Evolutionary conservation across 1,140 invertebrate genomes (phyloP), one percentile per base, ranked within the genome.

Genomic region (Eubasilissa regina): DNA sequence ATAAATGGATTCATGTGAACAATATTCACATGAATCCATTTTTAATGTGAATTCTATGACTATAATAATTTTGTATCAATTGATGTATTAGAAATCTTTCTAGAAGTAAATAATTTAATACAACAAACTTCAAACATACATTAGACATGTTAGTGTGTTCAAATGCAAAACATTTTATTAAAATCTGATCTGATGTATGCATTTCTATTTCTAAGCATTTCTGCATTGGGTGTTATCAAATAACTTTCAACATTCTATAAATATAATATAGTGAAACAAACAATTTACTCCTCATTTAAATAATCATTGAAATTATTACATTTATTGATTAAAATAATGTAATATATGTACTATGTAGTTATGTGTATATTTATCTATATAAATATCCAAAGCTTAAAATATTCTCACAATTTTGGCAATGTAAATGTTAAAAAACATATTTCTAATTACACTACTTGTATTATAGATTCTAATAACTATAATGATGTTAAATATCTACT

Each of bases 401-500:
- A 64, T 25, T 43, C 19, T 64, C 35, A n/a, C 60, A 25, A 64
- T 13, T 43, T 43, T 35, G 19, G 19, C 60, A 64, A 64, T 35
- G 25, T 64, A 64, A 35, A 25, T 43, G 13, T 64, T 25, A 64
- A 35, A 64, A 64, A 8, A 64, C 12, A 64, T 43, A 1, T 64
- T 43, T 11, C 60, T 35, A 44, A 7, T 25, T 64, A 44, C 13
- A 58, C 17, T 58, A 58, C 21, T 19, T 58, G 17, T 58, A 11
- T 58, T 19, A 15, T 58, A 58, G 15, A 15, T 58, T 58, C 17
- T 58, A 58, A 6, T 35, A 35, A 35, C 25, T 3, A 35, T 58
- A 58, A 58, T 19, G 17, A 19, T 9, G 55, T 15, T 19, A 58
- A 56, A 19, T 56, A 56, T 10, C n/a, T 58, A 19, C 21, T 17